phyloP scores from a whole-genome alignment of 1,140 invertebrate genomes.

The Conopomorpha cramerella region DNA sequence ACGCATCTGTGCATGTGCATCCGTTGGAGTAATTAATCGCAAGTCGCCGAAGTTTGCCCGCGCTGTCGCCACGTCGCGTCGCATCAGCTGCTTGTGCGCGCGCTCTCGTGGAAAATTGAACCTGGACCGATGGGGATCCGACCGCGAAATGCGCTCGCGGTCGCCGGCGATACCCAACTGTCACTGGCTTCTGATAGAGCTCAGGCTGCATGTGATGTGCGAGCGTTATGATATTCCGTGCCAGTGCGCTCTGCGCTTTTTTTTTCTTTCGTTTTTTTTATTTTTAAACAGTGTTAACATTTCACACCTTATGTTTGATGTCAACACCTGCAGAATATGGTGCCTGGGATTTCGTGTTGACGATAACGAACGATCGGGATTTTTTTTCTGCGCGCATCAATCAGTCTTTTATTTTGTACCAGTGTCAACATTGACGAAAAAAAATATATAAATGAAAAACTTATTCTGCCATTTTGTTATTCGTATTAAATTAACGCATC shows the following conservation, averaged over 20 bases:
- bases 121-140: conserved; percentile 13
- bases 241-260: too few species aligned
- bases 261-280: too few species aligned
- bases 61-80: conserved; percentile 37
- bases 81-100: conserved; percentile 25
- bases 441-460: conserved; percentile 54
- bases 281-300: background rate
- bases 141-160: conserved; percentile 12
- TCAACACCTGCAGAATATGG: background rate
- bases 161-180: background rate
- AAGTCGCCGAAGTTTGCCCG: conserved; percentile 12
- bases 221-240: background rate
- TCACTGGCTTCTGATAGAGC: background rate
- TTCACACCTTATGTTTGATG: too few species aligned
- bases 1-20: too few species aligned
- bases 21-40: conserved; percentile 52
- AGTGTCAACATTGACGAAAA: conserved; percentile 38
- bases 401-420: too few species aligned
- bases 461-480: conserved; percentile 54
- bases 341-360: conserved; percentile 9
- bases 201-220: background rate
- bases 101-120: conserved; percentile 27
- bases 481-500: conserved; percentile 59
- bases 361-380: conserved; percentile 19
- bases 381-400: too few species aligned